phyloP scores from a whole-genome alignment of 2,888 invertebrate species.

The Lottia gigantea region DNA sequence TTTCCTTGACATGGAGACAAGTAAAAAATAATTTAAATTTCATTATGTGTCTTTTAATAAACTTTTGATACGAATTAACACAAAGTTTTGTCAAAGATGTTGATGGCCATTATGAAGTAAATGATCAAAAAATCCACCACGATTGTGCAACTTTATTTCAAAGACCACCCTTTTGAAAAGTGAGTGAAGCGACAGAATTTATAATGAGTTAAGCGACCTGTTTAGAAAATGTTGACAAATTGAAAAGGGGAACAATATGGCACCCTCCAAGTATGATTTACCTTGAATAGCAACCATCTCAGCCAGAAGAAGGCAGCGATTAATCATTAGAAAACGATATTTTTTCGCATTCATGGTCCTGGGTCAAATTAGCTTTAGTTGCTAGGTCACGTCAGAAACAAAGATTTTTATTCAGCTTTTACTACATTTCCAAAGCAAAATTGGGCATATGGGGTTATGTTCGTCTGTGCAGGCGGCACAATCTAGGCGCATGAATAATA shows the following conservation, averaged over 20 bases:
- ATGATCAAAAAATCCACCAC: conserved; percentile 4
- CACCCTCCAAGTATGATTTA: conserved; percentile 6
- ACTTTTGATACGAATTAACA: conserved; percentile 15
- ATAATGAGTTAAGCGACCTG: conserved; percentile 3
- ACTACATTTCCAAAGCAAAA: neutral
- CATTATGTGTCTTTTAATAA: conserved; percentile 23
- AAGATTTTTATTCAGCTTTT: conserved; percentile 16
- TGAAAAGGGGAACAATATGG: conserved; percentile 19
- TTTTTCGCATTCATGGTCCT: conserved; percentile 21
- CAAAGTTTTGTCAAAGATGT: neutral
- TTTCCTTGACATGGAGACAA: conserved; percentile 19
- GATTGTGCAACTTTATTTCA: conserved; percentile 6
- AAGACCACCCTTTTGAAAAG: neutral
- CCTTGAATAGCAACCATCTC: no score
- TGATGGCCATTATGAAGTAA: neutral
- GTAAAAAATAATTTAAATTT: conserved; percentile 21
- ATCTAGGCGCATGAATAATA: conserved; percentile 19
- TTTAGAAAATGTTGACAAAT: conserved; percentile 1
- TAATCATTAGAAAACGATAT: neutral
- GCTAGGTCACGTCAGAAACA: conserved; percentile 21
- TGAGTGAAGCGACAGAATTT: neutral
- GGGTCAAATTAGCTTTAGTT: conserved; percentile 17
- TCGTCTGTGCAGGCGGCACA: conserved; percentile 1
- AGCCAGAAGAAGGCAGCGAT: no score
- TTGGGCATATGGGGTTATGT: conserved; percentile 6